Evolutionary conservation across 1,140 invertebrate genomes (phyloP).

Genomic region (Holotrichia oblita): DNA sequence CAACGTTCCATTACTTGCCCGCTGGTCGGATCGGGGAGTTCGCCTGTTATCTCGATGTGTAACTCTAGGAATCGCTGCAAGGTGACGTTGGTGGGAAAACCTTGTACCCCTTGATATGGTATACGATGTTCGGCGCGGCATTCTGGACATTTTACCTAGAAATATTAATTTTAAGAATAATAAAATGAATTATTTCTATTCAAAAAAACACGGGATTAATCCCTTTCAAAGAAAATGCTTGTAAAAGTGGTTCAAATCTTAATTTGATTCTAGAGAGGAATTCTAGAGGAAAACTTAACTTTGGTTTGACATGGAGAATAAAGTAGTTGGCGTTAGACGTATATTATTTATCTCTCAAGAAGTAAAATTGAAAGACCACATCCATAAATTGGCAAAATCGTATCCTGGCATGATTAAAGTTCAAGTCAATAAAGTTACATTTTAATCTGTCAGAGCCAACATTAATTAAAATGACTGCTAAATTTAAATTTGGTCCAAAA

Average conservation of each 20-base stretch:
- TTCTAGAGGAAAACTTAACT: too few relatives aligned
- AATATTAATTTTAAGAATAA: slow-evolving; percentile 43
- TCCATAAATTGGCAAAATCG: too few relatives aligned
- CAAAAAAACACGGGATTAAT: too few relatives aligned
- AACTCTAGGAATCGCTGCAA: slow-evolving; percentile 94
- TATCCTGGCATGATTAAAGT: too few relatives aligned
- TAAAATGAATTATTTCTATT: not conserved
- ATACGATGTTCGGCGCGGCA: slow-evolving; percentile 97
- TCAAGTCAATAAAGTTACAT: too few relatives aligned
- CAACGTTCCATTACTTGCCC: slow-evolving; percentile 87
- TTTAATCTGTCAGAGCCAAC: too few relatives aligned
- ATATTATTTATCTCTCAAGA: too few relatives aligned
- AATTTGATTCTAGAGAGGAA: slow-evolving; percentile 59
- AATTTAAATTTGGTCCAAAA: too few relatives aligned
- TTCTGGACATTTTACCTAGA: slow-evolving; percentile 97
- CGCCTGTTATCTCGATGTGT: slow-evolving; percentile 92
- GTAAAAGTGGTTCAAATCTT: slow-evolving; percentile 73
- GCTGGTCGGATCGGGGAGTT: slow-evolving; percentile 87
- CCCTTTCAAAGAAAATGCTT: slow-evolving; percentile 74
- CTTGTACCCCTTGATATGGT: slow-evolving; percentile 93
- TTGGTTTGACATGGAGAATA: too few relatives aligned
- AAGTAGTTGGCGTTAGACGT: too few relatives aligned
- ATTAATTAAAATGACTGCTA: too few relatives aligned
- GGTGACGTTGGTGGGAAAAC: slow-evolving; percentile 96
- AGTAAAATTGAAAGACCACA: too few relatives aligned